A percentile compares a stretch with the other conserved stretches of the same genome.
Evolutionary conservation across 1,140 invertebrate genomes (phyloP).

Genomic region (Micrasema minimum): DNA sequence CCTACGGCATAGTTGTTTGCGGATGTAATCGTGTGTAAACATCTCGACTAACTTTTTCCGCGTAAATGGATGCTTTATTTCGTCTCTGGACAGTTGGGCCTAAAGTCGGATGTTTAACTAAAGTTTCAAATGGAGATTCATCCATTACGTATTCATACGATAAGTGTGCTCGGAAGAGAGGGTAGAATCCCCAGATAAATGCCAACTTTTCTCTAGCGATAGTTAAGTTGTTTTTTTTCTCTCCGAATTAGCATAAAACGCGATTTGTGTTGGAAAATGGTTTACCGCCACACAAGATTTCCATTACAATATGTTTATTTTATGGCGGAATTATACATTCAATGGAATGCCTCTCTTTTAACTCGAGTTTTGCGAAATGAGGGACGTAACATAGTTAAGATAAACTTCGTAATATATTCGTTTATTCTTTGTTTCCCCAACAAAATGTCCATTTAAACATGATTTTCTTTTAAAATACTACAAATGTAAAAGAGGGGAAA

Average conservation of each 20-base stretch:
- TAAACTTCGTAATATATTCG: too few species aligned
- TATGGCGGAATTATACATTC: constrained; percentile 17
- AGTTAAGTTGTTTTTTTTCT: constrained; percentile 18
- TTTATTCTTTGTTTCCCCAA: too few species aligned
- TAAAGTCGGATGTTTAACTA: constrained; percentile 17
- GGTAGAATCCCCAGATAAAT: neutral
- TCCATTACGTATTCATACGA: constrained; percentile 34
- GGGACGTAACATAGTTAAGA: too few species aligned
- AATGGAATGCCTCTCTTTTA: neutral
- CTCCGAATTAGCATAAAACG: constrained; percentile 6
- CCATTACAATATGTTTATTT: constrained; percentile 23
- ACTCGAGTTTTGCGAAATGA: neutral
- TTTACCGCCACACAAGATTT: constrained; percentile 15
- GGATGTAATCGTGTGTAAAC: constrained; percentile 29
- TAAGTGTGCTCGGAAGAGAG: constrained; percentile 14
- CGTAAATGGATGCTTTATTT: constrained; percentile 32
- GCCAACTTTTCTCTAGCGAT: constrained; percentile 11
- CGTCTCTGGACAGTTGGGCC: constrained; percentile 23
- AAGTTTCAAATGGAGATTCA: constrained; percentile 16
- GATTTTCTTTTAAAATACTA: too few species aligned
- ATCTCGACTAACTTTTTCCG: constrained; percentile 3
- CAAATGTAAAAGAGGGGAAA: too few species aligned
- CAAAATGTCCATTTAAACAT: too few species aligned
- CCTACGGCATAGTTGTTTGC: too few species aligned
- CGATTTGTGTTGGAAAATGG: constrained; percentile 10